Conservation (phyloP, 2,797 vertebrate species). For the Muscicapa striata region DNA sequence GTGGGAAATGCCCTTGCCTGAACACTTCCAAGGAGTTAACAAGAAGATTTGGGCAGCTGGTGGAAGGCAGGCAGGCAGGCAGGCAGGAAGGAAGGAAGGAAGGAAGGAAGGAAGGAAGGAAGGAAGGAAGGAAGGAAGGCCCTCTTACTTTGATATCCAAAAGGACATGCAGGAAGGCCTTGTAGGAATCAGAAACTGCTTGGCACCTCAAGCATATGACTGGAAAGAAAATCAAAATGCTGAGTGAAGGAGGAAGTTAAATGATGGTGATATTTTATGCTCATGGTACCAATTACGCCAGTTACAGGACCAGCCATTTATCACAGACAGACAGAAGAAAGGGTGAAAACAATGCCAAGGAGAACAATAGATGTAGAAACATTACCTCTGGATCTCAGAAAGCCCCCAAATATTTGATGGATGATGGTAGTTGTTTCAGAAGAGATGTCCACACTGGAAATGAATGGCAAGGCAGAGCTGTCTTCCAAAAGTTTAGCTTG, state of each 20-base stretch:
- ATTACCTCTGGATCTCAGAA: conserved; percentile 9
- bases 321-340: no score
- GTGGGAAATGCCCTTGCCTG: neutral
- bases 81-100: no score
- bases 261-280: neutral
- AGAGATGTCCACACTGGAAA: neutral
- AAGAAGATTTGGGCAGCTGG: neutral
- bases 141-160: conserved; percentile 10
- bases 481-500: neutral
- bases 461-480: neutral
- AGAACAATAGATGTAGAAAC: neutral
- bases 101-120: neutral
- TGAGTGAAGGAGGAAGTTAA: neutral
- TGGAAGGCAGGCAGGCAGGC: no score
- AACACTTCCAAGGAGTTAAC: neutral
- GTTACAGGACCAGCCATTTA: neutral
- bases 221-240: neutral
- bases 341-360: neutral
- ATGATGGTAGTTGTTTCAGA: neutral
- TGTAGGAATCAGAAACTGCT: neutral
- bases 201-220: neutral
- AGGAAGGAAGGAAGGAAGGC: neutral
- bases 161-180: neutral
- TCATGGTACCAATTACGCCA: neutral
- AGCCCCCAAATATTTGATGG: neutral